phyloP scores from a whole-genome alignment of 2,113 vertebrate species.

The Perccottus glenii region DNA sequence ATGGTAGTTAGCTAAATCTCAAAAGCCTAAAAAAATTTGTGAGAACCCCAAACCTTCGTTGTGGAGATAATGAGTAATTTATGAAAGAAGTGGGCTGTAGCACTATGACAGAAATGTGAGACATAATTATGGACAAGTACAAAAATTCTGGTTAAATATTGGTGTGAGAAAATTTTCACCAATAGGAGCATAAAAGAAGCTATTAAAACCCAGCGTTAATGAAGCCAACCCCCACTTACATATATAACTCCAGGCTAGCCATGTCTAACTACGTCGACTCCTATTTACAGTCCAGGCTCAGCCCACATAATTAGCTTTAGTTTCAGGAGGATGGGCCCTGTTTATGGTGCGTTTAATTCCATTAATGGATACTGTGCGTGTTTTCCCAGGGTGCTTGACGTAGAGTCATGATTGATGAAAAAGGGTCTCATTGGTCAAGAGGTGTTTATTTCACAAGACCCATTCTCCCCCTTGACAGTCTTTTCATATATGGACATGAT shows the following conservation, averaged over 20 bases:
- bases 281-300: conserved; percentile 36
- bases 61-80: no score
- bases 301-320: conserved; percentile 53
- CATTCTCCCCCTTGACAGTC: conserved; percentile 53
- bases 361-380: conserved; percentile 48
- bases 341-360: conserved; percentile 40
- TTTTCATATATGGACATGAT: conserved; percentile 71
- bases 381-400: conserved; percentile 12
- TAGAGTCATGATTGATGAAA: conserved; percentile 58
- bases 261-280: neutral
- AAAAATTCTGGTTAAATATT: no score
- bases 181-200: neutral
- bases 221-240: neutral
- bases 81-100: no score
- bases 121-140: no score
- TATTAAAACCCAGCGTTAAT: neutral
- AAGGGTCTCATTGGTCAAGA: conserved; percentile 56
- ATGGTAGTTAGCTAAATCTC: no score
- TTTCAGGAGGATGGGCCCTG: conserved; percentile 35
- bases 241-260: neutral
- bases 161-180: no score
- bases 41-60: no score
- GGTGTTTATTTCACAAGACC: conserved; percentile 70
- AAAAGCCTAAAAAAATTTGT: no score
- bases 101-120: no score